Percentiles rank a stretch among this genome's conserved stretches.
Evolutionary conservation across 2,797 vertebrate species (phyloP).

Genomic region (Pangasius krempfi): DNA sequence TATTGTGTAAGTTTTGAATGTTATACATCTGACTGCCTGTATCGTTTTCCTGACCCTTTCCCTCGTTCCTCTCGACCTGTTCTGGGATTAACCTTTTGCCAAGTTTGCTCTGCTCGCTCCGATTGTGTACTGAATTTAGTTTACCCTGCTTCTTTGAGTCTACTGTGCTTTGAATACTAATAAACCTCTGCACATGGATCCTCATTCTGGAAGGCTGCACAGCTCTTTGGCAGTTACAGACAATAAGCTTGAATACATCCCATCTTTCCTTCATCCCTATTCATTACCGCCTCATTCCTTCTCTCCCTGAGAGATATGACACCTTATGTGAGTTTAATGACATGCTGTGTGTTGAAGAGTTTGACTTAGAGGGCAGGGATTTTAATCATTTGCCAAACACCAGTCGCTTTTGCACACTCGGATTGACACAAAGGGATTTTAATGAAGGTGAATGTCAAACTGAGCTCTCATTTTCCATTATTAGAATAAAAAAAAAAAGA

Average conservation of each 20-base stretch:
- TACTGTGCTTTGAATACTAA: slow-evolving; percentile 1
- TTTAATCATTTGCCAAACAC: slow-evolving; percentile 22
- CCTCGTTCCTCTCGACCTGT: neutral
- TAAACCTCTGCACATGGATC: neutral
- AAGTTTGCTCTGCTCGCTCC: neutral
- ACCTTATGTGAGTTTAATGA: slow-evolving; percentile 19
- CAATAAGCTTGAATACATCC: neutral
- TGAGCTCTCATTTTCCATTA: slow-evolving; percentile 21
- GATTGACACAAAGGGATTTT: slow-evolving; percentile 15
- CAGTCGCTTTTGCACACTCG: neutral
- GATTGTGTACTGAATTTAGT: slow-evolving; percentile 27
- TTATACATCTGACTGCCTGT: neutral
- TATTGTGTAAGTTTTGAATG: neutral
- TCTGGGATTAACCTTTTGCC: slow-evolving; percentile 7
- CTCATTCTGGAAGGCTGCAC: neutral
- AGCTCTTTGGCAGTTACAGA: neutral
- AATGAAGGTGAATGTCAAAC: slow-evolving; percentile 28
- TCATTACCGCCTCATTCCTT: neutral
- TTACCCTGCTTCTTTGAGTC: neutral
- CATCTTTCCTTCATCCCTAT: neutral
- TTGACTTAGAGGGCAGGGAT: neutral
- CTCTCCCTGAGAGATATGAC: slow-evolving; percentile 1
- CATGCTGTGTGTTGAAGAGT: slow-evolving; percentile 13
- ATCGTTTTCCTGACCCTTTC: neutral
- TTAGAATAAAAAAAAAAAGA: neutral